Conservation (phyloP, 2,888 invertebrate genomes). For the Hoplodrina ambigua region DNA sequence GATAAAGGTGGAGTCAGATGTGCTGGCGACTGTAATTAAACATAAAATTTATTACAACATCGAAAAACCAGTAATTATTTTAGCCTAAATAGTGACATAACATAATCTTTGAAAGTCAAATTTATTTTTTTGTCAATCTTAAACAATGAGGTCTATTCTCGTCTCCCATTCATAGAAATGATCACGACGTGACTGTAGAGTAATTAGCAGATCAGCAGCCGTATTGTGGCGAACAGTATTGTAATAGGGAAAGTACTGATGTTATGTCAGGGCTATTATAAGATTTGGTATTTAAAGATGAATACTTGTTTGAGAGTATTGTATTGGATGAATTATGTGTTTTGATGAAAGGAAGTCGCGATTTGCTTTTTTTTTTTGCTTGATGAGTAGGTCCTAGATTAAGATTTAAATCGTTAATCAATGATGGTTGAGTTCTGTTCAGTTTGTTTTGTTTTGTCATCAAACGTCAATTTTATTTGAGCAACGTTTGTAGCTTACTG, state of each 20-base stretch:
- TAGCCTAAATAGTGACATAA: conserved; percentile 18
- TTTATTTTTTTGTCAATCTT: conserved; percentile 19
- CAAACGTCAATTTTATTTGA: too few relatives aligned
- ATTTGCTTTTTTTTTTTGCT: not conserved
- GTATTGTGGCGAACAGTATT: conserved; percentile 37
- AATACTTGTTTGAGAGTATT: not conserved
- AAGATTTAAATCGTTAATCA: too few relatives aligned
- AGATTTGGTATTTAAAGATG: not conserved
- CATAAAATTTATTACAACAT: conserved; percentile 7
- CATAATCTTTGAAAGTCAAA: conserved; percentile 26
- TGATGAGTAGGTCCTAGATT: too few relatives aligned
- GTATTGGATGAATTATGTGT: not conserved
- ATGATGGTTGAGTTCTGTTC: too few relatives aligned
- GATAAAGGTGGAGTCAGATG: too few relatives aligned
- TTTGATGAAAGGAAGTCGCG: not conserved
- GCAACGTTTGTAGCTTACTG: too few relatives aligned
- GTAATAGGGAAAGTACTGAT: conserved; percentile 33
- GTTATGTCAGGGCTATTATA: conserved; percentile 23
- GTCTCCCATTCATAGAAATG: conserved; percentile 31
- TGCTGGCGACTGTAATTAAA: too few relatives aligned
- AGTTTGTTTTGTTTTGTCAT: too few relatives aligned
- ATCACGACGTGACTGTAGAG: conserved; percentile 27
- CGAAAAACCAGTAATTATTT: conserved; percentile 10
- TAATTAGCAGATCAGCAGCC: conserved; percentile 48
- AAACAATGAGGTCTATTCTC: conserved; percentile 41